phyloP scores from a whole-genome alignment of 2,888 invertebrate species.

The Hemaris fuciformis region DNA sequence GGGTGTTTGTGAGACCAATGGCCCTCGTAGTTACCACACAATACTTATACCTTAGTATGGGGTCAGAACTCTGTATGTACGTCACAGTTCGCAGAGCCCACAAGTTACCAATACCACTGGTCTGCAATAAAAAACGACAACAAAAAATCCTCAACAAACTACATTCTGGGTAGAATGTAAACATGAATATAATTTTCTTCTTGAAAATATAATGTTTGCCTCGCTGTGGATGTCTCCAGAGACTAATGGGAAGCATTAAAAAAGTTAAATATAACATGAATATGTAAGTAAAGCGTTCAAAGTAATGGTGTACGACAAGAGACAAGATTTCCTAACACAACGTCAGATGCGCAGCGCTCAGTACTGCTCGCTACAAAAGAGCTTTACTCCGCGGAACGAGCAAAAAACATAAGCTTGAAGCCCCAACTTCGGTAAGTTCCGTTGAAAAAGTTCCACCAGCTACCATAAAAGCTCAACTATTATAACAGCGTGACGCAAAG shows the following conservation, averaged over 20 bases:
- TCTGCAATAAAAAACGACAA: too few species aligned
- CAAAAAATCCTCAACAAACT: too few species aligned
- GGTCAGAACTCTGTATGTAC: too few species aligned
- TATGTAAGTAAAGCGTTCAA: neutral
- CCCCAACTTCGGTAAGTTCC: conserved; percentile 38
- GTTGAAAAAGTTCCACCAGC: conserved; percentile 46
- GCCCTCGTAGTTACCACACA: too few species aligned
- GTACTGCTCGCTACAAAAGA: conserved; percentile 31
- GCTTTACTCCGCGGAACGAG: conserved; percentile 21
- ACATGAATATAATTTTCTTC: neutral
- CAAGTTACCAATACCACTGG: too few species aligned
- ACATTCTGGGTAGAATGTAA: too few species aligned
- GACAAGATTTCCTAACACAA: conserved; percentile 6
- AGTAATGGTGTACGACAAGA: conserved; percentile 4
- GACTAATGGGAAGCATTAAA: neutral
- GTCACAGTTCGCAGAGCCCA: too few species aligned
- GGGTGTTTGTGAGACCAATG: too few species aligned
- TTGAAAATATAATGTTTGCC: neutral
- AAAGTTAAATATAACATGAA: neutral
- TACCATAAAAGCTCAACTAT: conserved; percentile 48
- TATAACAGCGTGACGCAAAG: conserved; percentile 50
- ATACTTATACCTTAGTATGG: too few species aligned
- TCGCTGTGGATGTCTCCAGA: neutral
- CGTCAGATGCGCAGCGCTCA: neutral
- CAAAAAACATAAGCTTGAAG: conserved; percentile 43